Evolutionary conservation across 2,888 invertebrate genomes (phyloP), one percentile per base, ranked within the genome.

Genomic region (Tetramorium bicarinatum): DNA sequence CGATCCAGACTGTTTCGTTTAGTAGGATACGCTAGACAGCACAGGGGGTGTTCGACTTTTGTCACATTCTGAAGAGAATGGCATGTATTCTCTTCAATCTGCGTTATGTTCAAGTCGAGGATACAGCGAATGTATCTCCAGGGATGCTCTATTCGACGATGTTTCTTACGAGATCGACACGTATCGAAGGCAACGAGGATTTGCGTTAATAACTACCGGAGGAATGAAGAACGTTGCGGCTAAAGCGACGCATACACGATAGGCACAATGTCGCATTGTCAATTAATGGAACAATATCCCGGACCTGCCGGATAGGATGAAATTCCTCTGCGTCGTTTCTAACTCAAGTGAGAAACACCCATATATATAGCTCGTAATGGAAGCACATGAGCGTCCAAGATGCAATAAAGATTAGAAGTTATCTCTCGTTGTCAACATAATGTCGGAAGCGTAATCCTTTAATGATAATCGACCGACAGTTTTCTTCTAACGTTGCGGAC

Each of bases 241-340:
- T 64, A 81, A 86, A 81, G 80, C 88, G 84, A 82, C 79, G 64
- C 67, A 71, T 72, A 69, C 77, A 66, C 76, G 59, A 83, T 41
- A 64, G 79, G 75, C 76, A 89, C 88, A 89, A 87, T 84, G 88
- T 87, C 82, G 89, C 75, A 90, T 91, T 90, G 91, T 91, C 89
- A 89, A 87, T 90, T 92, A 87, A 91, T 87, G 85, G 71, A 90
- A 88, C 91, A 91, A 91, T 91, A 89, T 88, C 21, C 18, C 7
- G 86, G 82, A 88, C 79, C 81, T 82, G 85, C 82, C 52, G 83
- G 38, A 84, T 66, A 87, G 80, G 85, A 86, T 86, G 88, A 87
- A 90, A 92, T 90, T 89, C 81, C 91, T 86, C 88, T 85, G 67
- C 72, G 86, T 29, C 77, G 76, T 89, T 84, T 62, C 79, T 69